Percentiles rank a stretch among this genome's conserved stretches.
phyloP scores from a whole-genome alignment of 2,113 vertebrate genomes.

The Saccopteryx bilineata region DNA sequence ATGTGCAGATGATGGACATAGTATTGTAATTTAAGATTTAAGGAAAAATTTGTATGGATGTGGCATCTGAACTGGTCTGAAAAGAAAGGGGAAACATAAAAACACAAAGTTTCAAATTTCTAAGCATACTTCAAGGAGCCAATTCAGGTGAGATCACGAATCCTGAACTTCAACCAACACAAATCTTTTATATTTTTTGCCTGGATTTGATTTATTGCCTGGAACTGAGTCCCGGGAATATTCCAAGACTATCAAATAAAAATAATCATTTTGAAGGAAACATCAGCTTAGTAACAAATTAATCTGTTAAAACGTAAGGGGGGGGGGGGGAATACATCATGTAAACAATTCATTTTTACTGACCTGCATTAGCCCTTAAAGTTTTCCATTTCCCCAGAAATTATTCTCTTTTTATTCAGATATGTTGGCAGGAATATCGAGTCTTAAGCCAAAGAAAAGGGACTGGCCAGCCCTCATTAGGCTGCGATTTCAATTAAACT shows the following conservation, averaged over 20 bases:
- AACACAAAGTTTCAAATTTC: neutral
- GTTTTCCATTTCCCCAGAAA: constrained; percentile 75
- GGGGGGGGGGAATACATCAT: neutral
- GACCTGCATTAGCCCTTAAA: constrained; percentile 71
- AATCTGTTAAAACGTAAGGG: constrained; percentile 31
- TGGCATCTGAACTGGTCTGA: neutral
- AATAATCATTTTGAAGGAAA: constrained; percentile 1
- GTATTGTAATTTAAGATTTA: neutral
- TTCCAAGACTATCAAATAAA: constrained; percentile 56
- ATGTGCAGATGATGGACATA: neutral
- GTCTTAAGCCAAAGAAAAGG: constrained; percentile 70
- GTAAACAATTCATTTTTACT: constrained; percentile 73
- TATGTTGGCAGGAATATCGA: constrained; percentile 76
- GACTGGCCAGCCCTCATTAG: constrained; percentile 60
- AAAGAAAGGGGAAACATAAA: neutral
- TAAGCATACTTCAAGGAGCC: neutral
- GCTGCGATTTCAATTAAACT: constrained; percentile 79
- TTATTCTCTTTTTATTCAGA: constrained; percentile 50
- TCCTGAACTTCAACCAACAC: constrained; percentile 30
- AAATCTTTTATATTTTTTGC: neutral
- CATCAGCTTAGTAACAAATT: constrained; percentile 9
- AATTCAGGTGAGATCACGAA: constrained; percentile 44
- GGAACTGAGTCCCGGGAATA: neutral
- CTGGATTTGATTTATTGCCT: neutral
- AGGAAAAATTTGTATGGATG: neutral